phyloP scores from a whole-genome alignment of 2,113 vertebrate genomes.

The Piaya cayana region DNA sequence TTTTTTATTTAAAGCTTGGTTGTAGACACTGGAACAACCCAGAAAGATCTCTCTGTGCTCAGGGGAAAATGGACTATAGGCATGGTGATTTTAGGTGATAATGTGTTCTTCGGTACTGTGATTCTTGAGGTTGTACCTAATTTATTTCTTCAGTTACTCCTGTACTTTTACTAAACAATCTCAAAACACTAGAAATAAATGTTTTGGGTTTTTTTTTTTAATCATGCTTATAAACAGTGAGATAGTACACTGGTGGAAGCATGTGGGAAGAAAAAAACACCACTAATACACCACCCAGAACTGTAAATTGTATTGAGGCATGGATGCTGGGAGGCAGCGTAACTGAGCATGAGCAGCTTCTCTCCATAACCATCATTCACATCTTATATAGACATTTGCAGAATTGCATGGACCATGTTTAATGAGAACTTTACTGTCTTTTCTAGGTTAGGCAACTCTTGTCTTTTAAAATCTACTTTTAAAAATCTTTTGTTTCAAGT shows the following conservation, averaged over 20 bases:
- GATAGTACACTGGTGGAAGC: neutral
- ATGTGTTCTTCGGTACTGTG: neutral
- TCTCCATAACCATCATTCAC: fast-evolving
- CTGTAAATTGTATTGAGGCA: neutral
- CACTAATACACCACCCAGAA: neutral
- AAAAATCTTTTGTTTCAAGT: neutral
- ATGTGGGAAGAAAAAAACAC: neutral
- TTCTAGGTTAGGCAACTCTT: neutral
- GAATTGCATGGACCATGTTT: neutral
- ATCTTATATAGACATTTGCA: neutral
- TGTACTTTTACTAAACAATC: neutral
- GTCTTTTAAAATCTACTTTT: neutral
- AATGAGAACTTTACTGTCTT: neutral
- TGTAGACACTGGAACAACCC: neutral
- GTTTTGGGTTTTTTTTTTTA: neutral
- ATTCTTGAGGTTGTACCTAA: neutral
- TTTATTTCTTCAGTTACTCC: neutral
- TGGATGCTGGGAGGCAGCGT: neutral
- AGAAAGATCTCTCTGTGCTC: neutral
- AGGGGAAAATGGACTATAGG: neutral
- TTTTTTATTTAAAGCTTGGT: neutral
- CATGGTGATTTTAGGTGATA: neutral
- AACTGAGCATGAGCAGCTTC: neutral
- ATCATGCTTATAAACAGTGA: neutral
- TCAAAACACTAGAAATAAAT: neutral